phyloP scores from a whole-genome alignment of 2,888 invertebrate species.

The Temnothorax rugatulus region DNA sequence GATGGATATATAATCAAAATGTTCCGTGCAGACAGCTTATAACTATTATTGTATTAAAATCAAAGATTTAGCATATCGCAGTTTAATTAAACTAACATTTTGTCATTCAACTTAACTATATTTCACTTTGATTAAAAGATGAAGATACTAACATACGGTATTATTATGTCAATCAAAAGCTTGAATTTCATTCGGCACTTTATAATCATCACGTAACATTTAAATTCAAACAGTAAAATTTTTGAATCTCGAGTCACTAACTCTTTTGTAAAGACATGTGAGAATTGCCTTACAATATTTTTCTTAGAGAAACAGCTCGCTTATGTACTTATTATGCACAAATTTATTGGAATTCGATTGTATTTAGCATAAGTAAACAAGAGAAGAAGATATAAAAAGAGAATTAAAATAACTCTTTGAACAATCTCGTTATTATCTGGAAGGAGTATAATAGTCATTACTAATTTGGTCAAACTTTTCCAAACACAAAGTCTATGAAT shows the following conservation, averaged over 20 bases:
- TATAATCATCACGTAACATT: constrained; percentile 10
- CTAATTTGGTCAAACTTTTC: constrained; percentile 74
- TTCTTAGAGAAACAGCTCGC: background rate
- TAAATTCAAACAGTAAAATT: background rate
- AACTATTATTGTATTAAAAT: constrained; percentile 6
- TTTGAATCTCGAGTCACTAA: background rate
- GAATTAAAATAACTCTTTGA: constrained; percentile 41
- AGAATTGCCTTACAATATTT: background rate
- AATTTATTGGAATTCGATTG: constrained; percentile 40
- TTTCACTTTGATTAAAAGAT: background rate
- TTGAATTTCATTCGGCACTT: constrained; percentile 5
- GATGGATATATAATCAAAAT: background rate
- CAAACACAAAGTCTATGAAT: constrained; percentile 77
- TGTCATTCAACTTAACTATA: constrained; percentile 3
- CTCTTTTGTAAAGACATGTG: background rate
- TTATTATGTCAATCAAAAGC: background rate
- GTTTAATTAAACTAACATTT: constrained; percentile 18
- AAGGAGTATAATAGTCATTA: constrained; percentile 78
- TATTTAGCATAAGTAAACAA: constrained; percentile 35
- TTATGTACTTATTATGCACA: constrained; percentile 51
- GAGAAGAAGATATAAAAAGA: constrained; percentile 21
- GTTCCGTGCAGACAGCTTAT: background rate
- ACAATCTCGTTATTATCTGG: constrained; percentile 65
- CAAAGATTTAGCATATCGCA: background rate
- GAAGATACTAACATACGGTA: constrained; percentile 28